Conservation (phyloP, 2,888 invertebrate species). For the Torymus tubicola region DNA sequence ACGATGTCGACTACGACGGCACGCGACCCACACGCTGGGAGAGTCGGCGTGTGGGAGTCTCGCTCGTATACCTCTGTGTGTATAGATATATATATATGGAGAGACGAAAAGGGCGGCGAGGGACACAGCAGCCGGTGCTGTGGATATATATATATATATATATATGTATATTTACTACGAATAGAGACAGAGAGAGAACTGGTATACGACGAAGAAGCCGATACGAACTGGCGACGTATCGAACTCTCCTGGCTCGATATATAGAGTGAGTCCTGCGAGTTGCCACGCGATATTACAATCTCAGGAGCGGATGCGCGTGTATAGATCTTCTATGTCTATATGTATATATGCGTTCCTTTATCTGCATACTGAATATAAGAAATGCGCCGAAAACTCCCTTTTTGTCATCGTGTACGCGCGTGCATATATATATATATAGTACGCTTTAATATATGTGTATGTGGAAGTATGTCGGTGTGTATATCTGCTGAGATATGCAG, state of each 20-base stretch:
- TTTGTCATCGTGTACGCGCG: background rate
- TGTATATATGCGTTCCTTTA: too few relatives aligned
- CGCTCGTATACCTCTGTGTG: too few relatives aligned
- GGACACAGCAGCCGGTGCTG: constrained; percentile 34
- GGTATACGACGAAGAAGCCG: background rate
- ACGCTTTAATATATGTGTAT: background rate
- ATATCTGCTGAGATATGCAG: background rate
- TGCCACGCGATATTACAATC: constrained; percentile 46
- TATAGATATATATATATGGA: too few relatives aligned
- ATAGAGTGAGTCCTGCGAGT: background rate
- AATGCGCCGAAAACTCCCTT: background rate
- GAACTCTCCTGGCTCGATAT: constrained; percentile 4
- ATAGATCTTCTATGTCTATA: too few relatives aligned
- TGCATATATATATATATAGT: background rate
- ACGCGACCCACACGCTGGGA: background rate
- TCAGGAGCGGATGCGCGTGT: background rate
- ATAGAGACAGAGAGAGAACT: too few relatives aligned
- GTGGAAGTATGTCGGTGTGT: background rate
- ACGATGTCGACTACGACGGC: background rate
- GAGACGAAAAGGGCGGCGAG: background rate
- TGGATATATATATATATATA: constrained; percentile 68
- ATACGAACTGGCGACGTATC: constrained; percentile 57
- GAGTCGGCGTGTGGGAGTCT: too few relatives aligned
- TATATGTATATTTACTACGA: too few relatives aligned
- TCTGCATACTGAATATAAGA: background rate